Evolutionary conservation across 2,113 vertebrate genomes (phyloP), one percentile per base, ranked within the genome.

Genomic region (Thomomys bottae): DNA sequence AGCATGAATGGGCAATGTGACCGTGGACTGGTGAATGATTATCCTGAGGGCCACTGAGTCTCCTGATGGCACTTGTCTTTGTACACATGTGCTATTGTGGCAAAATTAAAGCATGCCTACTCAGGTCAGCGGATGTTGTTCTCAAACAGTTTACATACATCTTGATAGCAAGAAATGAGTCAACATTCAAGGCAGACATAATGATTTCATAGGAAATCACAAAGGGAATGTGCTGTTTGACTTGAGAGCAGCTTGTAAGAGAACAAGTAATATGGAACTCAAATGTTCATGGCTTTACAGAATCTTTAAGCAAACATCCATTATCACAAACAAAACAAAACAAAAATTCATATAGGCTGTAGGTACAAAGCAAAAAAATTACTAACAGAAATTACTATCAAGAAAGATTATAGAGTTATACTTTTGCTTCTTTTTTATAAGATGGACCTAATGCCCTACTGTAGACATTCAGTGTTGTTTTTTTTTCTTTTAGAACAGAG

Each of bases 401-500:
- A 36, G 90, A 73, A 92, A 89, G 2, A 24, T 49, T 36, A 80
- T 57, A 71, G 45, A 89, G 75, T 75, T 92, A 89, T 24, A 45
- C 3, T 54, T 89, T 96, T 88, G 63, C 71, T 77, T 86, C 84
- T 71, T 80, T 86, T 81, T 70, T 45, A 84, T 85, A 87, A 87
- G n/a, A 82, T 12, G 42, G 26, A 88, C 12, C 80, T 40, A 73
- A 14, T 28, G 24, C 28, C 36, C 70, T 59, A 14, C 21, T 61
- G 36, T 28, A 76, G 17, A 4, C 42, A 32, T 66, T 80, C 26
- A 45, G 34, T 20, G 21, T 68, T 73, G 92, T 86, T 42, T 18
- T 68, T 73, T 92, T 86, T 42, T 18, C 94, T 96, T 97, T 95
- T 79, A 93, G 95, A 94, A 95, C 34, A 80, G 89, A 96, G 75